These are phyloP conservation scores for Gallinago solitaria DNA, from an alignment of 2,797 vertebrate genomes.

Conservation along the genomic window DNA sequence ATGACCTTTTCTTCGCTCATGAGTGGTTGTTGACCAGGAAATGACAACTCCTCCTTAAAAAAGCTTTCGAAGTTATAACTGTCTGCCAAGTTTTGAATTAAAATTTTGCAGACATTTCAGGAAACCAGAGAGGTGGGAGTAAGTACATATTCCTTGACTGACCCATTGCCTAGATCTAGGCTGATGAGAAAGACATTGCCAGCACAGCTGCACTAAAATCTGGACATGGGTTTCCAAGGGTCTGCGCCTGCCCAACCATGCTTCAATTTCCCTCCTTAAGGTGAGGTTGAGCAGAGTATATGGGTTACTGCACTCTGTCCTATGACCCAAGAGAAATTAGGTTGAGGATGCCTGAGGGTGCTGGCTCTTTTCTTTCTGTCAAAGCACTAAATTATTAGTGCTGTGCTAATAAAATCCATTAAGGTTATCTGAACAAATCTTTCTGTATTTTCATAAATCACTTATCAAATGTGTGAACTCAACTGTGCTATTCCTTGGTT, in stretches of 20 bases:
- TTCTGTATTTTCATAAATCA: constrained; percentile 1
- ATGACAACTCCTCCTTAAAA: background rate
- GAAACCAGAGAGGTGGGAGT: background rate
- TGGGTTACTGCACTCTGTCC: background rate
- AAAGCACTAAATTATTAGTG: background rate
- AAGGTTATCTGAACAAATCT: background rate
- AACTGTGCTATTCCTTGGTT: background rate
- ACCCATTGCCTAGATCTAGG: background rate
- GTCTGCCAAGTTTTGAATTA: background rate
- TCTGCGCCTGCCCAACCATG: background rate
- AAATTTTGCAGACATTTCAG: background rate
- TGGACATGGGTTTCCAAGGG: background rate
- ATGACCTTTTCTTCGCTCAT: background rate
- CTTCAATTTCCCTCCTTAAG: background rate
- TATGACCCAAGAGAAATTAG: background rate
- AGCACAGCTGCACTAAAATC: background rate
- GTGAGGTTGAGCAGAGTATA: background rate
- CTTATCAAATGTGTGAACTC: constrained; percentile 1
- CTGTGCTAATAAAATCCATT: background rate
- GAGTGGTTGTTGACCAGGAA: background rate
- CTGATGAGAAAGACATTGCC: background rate
- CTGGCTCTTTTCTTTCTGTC: background rate
- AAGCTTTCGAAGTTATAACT: background rate
- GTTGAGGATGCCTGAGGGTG: background rate
- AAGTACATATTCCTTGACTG: background rate